Evolutionary conservation across 2,888 invertebrate genomes (phyloP).

Genomic region (Lymantria dispar): DNA sequence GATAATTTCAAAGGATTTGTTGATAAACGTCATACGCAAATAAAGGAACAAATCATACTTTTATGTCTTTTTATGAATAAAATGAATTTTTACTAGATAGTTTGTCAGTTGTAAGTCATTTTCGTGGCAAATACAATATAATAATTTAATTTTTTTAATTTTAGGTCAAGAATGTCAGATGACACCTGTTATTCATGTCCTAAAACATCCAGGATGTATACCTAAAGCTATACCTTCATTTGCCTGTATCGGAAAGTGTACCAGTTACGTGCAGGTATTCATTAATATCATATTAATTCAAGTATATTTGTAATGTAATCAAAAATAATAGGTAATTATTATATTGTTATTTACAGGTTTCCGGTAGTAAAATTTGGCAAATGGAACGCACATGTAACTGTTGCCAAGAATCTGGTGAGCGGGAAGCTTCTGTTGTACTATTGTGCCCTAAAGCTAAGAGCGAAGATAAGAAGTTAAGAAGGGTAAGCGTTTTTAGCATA

Average conservation of each 20-base stretch:
- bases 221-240: constrained; percentile 97
- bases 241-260: constrained; percentile 95
- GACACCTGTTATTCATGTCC: constrained; percentile 94
- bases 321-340: not conserved
- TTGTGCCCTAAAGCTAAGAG: constrained; percentile 94
- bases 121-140: no score
- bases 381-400: constrained; percentile 98
- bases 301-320: no score
- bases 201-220: constrained; percentile 95
- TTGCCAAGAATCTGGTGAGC: constrained; percentile 96
- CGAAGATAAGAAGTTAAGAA: constrained; percentile 92
- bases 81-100: no score
- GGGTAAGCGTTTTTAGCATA: constrained; percentile 75
- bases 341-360: constrained; percentile 80
- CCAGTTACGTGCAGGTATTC: constrained; percentile 93
- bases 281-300: not conserved
- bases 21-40: no score
- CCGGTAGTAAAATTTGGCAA: constrained; percentile 97
- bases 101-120: no score
- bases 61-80: no score
- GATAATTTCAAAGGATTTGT: no score
- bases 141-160: not conserved
- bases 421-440: constrained; percentile 93
- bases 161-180: constrained; percentile 92
- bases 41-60: no score